Conservation (phyloP, 2,888 invertebrate species). For the Aphidoletes aphidimyza region DNA sequence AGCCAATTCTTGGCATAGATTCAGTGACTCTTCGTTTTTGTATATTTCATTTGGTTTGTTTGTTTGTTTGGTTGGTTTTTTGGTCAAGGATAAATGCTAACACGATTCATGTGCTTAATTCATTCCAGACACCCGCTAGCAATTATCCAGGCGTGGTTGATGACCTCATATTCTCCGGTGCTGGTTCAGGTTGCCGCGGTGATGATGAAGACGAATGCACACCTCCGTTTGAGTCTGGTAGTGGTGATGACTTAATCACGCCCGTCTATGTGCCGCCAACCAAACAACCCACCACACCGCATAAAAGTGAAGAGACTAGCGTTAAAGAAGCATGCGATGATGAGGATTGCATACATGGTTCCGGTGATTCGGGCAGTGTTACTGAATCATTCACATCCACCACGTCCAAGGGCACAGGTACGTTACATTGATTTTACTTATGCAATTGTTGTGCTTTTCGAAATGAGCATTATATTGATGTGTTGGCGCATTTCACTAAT, state of each 20-base stretch:
- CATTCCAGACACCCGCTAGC: conserved; percentile 82
- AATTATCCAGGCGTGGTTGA: conserved; percentile 82
- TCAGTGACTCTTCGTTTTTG: not conserved
- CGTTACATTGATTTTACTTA: conserved; percentile 17
- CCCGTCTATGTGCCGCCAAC: conserved; percentile 90
- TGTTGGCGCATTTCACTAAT: conserved; percentile 50
- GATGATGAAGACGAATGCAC: conserved; percentile 94
- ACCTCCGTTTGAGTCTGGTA: conserved; percentile 83
- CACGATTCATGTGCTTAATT: not conserved
- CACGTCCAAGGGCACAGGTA: conserved; percentile 69
- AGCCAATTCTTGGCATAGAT: not conserved
- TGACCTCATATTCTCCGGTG: conserved; percentile 91
- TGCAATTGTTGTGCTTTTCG: conserved; percentile 7
- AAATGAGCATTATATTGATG: not conserved
- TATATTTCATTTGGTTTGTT: not conserved
- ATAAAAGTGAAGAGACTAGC: conserved; percentile 62
- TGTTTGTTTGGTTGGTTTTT: not conserved
- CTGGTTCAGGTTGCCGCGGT: conserved; percentile 89
- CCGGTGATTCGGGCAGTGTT: conserved; percentile 78
- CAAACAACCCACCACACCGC: conserved; percentile 73
- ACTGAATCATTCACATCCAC: conserved; percentile 73
- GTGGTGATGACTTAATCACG: conserved; percentile 91
- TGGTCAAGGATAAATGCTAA: too few species aligned
- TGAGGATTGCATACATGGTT: conserved; percentile 86
- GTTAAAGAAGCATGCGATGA: conserved; percentile 77